Evolutionary conservation across 2,797 vertebrate genomes (phyloP).

Genomic region (Menidia menidia): DNA sequence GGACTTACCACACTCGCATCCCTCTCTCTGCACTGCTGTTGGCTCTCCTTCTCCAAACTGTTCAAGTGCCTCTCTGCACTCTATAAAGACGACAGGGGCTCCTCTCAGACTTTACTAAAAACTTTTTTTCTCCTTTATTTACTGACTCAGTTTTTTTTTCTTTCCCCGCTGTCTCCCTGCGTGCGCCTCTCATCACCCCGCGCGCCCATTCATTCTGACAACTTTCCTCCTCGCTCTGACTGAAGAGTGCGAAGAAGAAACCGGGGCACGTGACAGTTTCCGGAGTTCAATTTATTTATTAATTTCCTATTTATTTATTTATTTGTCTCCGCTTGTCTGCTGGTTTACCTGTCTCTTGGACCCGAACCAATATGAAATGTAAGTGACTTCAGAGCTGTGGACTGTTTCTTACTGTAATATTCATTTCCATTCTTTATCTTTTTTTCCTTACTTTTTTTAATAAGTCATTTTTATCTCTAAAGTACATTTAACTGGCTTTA

Average conservation of each 20-base stretch:
- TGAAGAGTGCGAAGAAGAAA: constrained; percentile 71
- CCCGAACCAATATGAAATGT: constrained; percentile 86
- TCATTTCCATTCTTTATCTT: not conserved
- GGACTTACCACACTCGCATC: constrained; percentile 86
- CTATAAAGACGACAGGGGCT: constrained; percentile 63
- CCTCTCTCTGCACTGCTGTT: constrained; percentile 76
- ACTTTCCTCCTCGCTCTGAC: constrained; percentile 71
- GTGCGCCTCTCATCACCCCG: constrained; percentile 59
- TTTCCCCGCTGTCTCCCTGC: constrained; percentile 12
- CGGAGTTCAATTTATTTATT: constrained; percentile 81
- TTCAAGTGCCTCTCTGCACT: constrained; percentile 71
- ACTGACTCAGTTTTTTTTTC: not conserved
- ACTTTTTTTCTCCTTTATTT: constrained; percentile 23
- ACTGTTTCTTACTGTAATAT: constrained; percentile 18
- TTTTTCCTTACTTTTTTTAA: not conserved
- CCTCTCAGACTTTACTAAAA: constrained; percentile 66
- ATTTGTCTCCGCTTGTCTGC: constrained; percentile 46
- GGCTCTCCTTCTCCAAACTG: constrained; percentile 62
- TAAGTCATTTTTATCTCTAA: not conserved
- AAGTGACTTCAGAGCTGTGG: constrained; percentile 69
- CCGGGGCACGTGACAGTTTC: constrained; percentile 84
- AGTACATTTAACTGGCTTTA: not conserved
- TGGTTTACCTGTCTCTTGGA: constrained; percentile 65
- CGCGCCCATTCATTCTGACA: constrained; percentile 76
- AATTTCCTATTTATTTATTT: constrained; percentile 73